Evolutionary conservation across 2,797 vertebrate species (phyloP).

Genomic region (Furcifer pardalis): DNA sequence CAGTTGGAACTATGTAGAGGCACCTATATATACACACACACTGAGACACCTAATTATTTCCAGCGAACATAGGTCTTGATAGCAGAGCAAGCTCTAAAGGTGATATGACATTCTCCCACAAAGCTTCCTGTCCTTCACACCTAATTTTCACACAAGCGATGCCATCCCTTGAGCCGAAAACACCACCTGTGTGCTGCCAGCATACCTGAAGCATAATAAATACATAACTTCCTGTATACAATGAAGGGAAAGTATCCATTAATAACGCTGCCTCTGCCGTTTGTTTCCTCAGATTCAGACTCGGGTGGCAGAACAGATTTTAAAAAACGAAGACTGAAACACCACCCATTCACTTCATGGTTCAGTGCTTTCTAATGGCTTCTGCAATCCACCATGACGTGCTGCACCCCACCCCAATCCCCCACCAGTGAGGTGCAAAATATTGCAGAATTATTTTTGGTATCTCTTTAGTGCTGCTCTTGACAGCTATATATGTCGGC

Average conservation of each 20-base stretch:
- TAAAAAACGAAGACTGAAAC: not conserved
- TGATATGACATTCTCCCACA: not conserved
- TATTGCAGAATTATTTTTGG: conserved; percentile 30
- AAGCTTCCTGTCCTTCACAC: conserved; percentile 31
- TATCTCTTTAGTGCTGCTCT: conserved; percentile 15
- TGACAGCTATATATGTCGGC: conserved; percentile 36
- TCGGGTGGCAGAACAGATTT: conserved; percentile 9
- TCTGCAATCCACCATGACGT: not conserved
- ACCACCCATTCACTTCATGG: not conserved
- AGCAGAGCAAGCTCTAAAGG: not conserved
- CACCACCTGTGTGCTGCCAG: conserved; percentile 5
- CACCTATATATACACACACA: not conserved
- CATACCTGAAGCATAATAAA: conserved; percentile 18
- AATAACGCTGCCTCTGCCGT: not conserved
- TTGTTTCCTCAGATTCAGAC: not conserved
- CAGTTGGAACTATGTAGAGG: not conserved
- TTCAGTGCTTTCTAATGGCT: conserved; percentile 35
- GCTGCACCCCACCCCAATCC: conserved; percentile 5
- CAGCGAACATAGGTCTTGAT: not conserved
- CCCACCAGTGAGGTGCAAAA: conserved; percentile 26
- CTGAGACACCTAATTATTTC: conserved; percentile 1
- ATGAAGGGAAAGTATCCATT: not conserved
- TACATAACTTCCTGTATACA: not conserved
- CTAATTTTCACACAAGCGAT: conserved; percentile 23
- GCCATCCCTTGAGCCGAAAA: not conserved